These are phyloP conservation scores for Cryptotis parvus DNA, from an alignment of 2,113 vertebrate species.

Conservation along the genomic window DNA sequence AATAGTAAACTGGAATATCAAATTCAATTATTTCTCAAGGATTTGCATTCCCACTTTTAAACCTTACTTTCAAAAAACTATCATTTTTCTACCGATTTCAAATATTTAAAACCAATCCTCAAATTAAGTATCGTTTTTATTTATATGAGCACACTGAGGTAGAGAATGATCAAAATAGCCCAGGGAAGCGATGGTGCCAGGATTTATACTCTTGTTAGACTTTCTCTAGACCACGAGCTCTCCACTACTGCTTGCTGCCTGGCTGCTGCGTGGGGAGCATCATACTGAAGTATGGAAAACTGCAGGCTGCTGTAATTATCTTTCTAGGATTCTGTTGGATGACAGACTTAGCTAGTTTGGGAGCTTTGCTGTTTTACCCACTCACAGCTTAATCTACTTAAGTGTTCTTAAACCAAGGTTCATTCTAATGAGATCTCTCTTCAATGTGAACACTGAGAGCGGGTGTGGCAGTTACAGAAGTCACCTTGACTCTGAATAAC, in stretches of 20 bases:
- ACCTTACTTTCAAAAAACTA: neutral
- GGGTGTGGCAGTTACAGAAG: no score
- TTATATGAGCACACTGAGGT: neutral
- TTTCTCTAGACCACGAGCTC: neutral
- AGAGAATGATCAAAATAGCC: neutral
- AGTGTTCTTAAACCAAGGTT: no score
- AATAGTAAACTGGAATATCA: conserved; percentile 31
- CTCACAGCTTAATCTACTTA: no score
- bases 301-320: neutral
- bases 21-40: conserved; percentile 41
- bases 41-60: neutral
- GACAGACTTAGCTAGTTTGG: no score
- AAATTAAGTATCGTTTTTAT: neutral
- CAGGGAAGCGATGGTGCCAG: neutral
- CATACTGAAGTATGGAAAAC: neutral
- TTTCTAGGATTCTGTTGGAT: no score
- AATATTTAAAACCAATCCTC: conserved; percentile 4
- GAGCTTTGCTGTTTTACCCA: no score
- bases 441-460: no score
- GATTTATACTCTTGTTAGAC: neutral
- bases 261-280: neutral
- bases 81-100: conserved; percentile 32
- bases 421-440: no score
- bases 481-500: no score
- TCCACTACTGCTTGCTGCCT: neutral